These are phyloP conservation scores for Drosophila eugracilis DNA, from an alignment of 1,140 invertebrate genomes.

Conservation along the genomic window DNA sequence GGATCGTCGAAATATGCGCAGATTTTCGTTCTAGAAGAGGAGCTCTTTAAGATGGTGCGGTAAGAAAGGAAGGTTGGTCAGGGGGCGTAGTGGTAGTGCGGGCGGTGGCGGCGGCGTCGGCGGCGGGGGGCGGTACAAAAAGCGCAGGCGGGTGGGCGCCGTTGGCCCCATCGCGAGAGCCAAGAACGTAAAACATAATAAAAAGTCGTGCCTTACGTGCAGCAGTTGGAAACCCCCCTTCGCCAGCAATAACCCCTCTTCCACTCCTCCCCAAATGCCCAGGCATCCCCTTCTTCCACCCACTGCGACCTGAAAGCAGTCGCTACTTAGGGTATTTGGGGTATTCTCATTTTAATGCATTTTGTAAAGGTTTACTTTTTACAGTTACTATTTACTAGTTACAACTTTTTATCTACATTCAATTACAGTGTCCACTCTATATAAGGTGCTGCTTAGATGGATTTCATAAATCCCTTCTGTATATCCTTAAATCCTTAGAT, in stretches of 20 bases:
- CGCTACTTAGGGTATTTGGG: not conserved
- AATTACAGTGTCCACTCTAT: too few species aligned
- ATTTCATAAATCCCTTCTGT: too few species aligned
- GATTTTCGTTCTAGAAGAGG: slow-evolving; percentile 56
- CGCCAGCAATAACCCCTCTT: too few species aligned
- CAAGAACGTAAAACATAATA: slow-evolving; percentile 79
- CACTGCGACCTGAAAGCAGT: slow-evolving; percentile 24
- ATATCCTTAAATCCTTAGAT: too few species aligned
- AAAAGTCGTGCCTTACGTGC: slow-evolving; percentile 81
- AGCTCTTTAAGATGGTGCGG: not conserved
- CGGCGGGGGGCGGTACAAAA: slow-evolving; percentile 42
- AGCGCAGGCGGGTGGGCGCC: slow-evolving; percentile 79
- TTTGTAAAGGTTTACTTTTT: not conserved
- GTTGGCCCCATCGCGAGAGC: slow-evolving; percentile 65
- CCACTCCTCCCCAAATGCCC: not conserved
- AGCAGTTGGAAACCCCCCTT: slow-evolving; percentile 52
- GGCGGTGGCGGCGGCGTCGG: too few species aligned
- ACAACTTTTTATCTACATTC: not conserved
- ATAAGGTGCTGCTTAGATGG: too few species aligned
- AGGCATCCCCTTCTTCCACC: slow-evolving; percentile 9
- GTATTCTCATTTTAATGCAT: not conserved
- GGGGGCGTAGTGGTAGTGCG: not conserved
- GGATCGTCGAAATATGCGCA: slow-evolving; percentile 69
- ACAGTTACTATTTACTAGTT: too few species aligned
- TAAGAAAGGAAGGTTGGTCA: not conserved